Percentiles rank a stretch among this genome's conserved stretches.
phyloP scores from a whole-genome alignment of 1,140 invertebrate species.

The Megathymus violae region DNA sequence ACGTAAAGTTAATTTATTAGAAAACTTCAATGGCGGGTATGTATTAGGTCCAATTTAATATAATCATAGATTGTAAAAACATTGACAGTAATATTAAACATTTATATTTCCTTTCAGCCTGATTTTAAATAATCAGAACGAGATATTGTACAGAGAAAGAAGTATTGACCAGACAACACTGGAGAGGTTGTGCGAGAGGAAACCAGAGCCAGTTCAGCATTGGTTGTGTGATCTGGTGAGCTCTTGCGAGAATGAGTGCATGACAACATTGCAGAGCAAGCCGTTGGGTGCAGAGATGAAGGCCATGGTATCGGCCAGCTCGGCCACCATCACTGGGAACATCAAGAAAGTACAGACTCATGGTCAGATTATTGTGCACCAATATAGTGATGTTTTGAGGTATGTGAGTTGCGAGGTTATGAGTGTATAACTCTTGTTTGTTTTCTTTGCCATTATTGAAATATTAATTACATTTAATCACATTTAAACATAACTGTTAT shows the following conservation, averaged over 20 bases:
- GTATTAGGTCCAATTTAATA: too few relatives aligned
- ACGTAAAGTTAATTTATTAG: constrained; percentile 65
- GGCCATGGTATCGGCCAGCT: constrained; percentile 74
- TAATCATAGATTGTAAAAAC: too few relatives aligned
- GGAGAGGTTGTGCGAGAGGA: constrained; percentile 72
- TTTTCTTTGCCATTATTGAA: too few relatives aligned
- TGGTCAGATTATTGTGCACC: constrained; percentile 81
- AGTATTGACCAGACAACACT: constrained; percentile 77
- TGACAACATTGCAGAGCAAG: constrained; percentile 92
- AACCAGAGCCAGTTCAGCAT: constrained; percentile 77
- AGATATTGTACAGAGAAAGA: constrained; percentile 73
- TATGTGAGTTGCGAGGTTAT: too few relatives aligned
- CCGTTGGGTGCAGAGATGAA: constrained; percentile 86
- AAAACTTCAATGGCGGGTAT: constrained; percentile 74
- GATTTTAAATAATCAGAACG: constrained; percentile 71
- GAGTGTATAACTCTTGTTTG: too few relatives aligned
- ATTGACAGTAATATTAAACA: not conserved
- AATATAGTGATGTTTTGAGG: constrained; percentile 81
- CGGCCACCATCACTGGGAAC: constrained; percentile 81
- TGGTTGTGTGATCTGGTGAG: constrained; percentile 89
- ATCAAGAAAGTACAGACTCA: constrained; percentile 83
- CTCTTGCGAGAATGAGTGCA: constrained; percentile 90
- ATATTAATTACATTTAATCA: too few relatives aligned
- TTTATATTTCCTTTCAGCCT: constrained; percentile 49
- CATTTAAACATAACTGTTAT: too few relatives aligned